Evolutionary conservation across 2,888 invertebrate genomes (phyloP), one percentile per base, ranked within the genome.

Genomic region (Deladenus siricidicola): DNA sequence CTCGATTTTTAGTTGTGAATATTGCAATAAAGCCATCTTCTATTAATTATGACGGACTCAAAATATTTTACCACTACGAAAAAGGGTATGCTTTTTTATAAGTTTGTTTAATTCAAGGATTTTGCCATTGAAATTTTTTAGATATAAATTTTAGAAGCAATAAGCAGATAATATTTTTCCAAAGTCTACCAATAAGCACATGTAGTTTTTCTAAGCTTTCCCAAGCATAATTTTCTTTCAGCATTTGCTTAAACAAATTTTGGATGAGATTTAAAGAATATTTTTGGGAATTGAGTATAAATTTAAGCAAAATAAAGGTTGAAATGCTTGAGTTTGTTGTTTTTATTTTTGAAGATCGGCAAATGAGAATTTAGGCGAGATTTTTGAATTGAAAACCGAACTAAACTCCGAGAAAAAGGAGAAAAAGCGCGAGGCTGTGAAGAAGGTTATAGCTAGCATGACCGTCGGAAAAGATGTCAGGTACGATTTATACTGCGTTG

Each of bases 11-110:
- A n/a, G n/a, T n/a, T n/a, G n/a, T n/a, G n/a, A n/a, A n/a, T n/a
- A n/a, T n/a, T n/a, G n/a, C n/a, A n/a, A n/a, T n/a, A n/a, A n/a
- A n/a, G n/a, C n/a, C n/a, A n/a, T n/a, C n/a, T n/a, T n/a, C n/a
- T n/a, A n/a, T n/a, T n/a, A n/a, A n/a, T n/a, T n/a, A 98, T 98
- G 96, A 96, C 96, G 49, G 98, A 98, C 83, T 94, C 96, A 55
- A 98, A 98, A 82, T 98, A 98, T 83, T 98, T 98, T 81, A 96
- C 96, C 8, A 98, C 96, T 66, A 98, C 96, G 66, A 98, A 98
- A 82, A 98, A 98, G 82, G 96, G 83, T 79, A 68, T n/a, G n/a
- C n/a, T n/a, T n/a, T n/a, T n/a, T n/a, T n/a, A n/a, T n/a, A n/a
- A n/a, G n/a, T n/a, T n/a, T n/a, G n/a, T n/a, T n/a, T n/a, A n/a